Evolutionary conservation across 2,113 vertebrate genomes (phyloP), one percentile per base, ranked within the genome.

Genomic region (Sturnus vulgaris): DNA sequence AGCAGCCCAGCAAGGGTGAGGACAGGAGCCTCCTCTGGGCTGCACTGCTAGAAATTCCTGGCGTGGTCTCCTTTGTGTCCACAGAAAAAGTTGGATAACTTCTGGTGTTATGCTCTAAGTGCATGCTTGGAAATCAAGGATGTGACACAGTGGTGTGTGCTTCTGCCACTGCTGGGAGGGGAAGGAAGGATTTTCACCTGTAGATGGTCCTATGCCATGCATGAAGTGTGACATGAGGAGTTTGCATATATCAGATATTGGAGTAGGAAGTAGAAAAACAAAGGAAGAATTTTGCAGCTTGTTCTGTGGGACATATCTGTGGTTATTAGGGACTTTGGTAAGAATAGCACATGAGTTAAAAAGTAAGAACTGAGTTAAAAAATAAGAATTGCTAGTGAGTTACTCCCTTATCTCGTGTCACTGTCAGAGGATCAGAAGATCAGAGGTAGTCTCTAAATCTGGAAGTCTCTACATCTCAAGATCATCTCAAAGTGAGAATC

Each of bases 91-190:
- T 11, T 24, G 37, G 3, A 4, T 2, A 9, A 13, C 12, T 71
- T 24, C 39, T 76, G 84, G 27, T 73, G 37, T 59, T 18, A 5
- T 1, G 12, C 6, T 61, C 27, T 33, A 13, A 23, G 59, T 28
- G 37, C 3, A 2, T 4, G 5, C 25, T 50, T 75, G 50, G 66
- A 47, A 87, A 35, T 37, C 6, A 5, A 63, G 79, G 39, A 42
- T 40, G 13, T 2, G 9, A 16, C 46, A 39, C 0, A 3, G 22
- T 19, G 46, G 3, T 13, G 4, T 21, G 27, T 47, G 35, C 9
- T 75, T 3, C 50, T 72, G 57, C 12, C 35, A 11, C 20, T 6
- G 0, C 35, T 13, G 18, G 31, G 33, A 77, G 42, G 5, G 18
- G 15, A 31, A 52, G 22, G 69, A 50, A 59, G 33, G 52, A 68